These are phyloP conservation scores for Microctonus brassicae DNA, from an alignment of 2,888 invertebrate species.

Conservation along the genomic window DNA sequence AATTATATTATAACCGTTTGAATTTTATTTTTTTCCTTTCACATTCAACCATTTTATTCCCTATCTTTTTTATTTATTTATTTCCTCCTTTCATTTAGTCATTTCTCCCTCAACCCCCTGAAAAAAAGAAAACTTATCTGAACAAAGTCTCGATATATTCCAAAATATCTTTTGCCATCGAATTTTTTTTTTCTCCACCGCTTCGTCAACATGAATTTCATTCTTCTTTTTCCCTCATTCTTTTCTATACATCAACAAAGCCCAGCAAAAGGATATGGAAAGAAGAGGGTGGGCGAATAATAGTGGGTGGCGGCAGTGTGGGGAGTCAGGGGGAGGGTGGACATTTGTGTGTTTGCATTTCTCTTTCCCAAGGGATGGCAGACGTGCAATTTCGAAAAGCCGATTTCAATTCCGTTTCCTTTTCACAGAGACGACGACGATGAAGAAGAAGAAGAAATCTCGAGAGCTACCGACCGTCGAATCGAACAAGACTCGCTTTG, in stretches of 20 bases:
- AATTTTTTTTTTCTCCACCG: slow-evolving; percentile 38
- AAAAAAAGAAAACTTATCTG: slow-evolving; percentile 21
- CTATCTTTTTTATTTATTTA: slow-evolving; percentile 25
- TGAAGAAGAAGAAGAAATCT: slow-evolving; percentile 55
- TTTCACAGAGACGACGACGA: slow-evolving; percentile 48
- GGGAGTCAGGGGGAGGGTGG: too few species aligned
- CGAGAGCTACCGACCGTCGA: slow-evolving; percentile 47
- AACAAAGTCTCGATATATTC: slow-evolving; percentile 3
- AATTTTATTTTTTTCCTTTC: slow-evolving; percentile 34
- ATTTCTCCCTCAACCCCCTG: slow-evolving; percentile 19
- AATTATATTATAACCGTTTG: slow-evolving; percentile 26
- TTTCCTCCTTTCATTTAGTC: slow-evolving; percentile 13
- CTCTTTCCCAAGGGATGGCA: slow-evolving; percentile 54
- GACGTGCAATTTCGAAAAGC: slow-evolving; percentile 66
- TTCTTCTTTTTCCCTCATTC: too few species aligned
- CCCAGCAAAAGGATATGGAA: too few species aligned
- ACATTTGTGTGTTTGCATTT: slow-evolving; percentile 66
- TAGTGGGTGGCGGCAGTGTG: slow-evolving; percentile 37
- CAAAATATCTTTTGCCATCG: slow-evolving; percentile 33
- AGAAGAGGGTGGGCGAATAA: too few species aligned
- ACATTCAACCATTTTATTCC: too few species aligned
- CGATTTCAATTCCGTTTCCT: slow-evolving; percentile 66
- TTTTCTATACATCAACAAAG: too few species aligned
- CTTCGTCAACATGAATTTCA: slow-evolving; percentile 11
- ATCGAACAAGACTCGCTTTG: slow-evolving; percentile 26